Evolutionary conservation across 2,888 invertebrate species (phyloP).

Genomic region (Synergus laeviventris): DNA sequence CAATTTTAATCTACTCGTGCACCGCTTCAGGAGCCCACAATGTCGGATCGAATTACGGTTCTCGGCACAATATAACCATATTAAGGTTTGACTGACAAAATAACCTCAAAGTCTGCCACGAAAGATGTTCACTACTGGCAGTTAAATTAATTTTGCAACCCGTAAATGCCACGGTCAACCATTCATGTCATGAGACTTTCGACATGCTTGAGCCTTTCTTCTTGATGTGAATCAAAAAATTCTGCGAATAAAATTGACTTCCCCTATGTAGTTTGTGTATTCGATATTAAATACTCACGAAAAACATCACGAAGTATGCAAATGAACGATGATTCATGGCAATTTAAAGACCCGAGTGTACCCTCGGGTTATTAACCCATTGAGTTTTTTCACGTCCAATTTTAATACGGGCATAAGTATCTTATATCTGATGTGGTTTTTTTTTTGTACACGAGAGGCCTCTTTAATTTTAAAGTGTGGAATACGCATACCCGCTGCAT

Average conservation of each 20-base stretch:
- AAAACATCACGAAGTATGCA: conserved; percentile 52
- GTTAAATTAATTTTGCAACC: background rate
- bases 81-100: background rate
- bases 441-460: background rate
- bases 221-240: background rate
- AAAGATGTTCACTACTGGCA: background rate
- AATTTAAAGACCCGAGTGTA: conserved; percentile 38
- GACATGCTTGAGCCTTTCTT: background rate
- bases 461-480: background rate
- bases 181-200: background rate
- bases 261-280: too few species aligned
- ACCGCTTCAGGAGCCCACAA: background rate
- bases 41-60: conserved; percentile 12
- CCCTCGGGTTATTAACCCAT: conserved; percentile 48
- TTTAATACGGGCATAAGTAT: background rate
- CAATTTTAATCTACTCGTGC: conserved; percentile 14
- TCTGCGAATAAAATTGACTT: background rate
- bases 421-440: background rate
- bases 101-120: background rate
- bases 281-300: conserved; percentile 42
- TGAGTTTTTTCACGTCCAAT: conserved; percentile 44
- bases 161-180: background rate
- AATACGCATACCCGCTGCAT: background rate
- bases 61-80: background rate
- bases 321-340: conserved; percentile 51